phyloP scores from a whole-genome alignment of 1,140 invertebrate species.

The Pseudomyrmex cubaensis region DNA sequence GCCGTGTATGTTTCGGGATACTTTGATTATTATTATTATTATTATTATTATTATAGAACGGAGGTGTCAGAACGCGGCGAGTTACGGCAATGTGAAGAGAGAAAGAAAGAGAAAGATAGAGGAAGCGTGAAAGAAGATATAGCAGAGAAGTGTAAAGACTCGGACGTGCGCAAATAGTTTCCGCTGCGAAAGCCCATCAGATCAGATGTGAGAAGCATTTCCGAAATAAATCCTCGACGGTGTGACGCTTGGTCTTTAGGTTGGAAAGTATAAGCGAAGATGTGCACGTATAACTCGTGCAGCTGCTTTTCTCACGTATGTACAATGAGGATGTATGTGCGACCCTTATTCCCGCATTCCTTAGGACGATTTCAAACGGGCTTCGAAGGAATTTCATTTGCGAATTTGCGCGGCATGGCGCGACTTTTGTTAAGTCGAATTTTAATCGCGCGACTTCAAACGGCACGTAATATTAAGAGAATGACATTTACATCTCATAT shows the following conservation, averaged over 20 bases:
- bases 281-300: neutral
- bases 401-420: neutral
- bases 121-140: neutral
- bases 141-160: neutral
- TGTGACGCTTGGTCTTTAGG: conserved; percentile 6
- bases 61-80: conserved; percentile 3
- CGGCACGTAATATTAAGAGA: no score
- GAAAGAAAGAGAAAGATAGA: neutral
- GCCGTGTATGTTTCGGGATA: conserved; percentile 34
- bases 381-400: neutral
- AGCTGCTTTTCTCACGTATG: neutral
- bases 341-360: neutral
- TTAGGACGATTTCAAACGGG: neutral
- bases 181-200: neutral
- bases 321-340: neutral
- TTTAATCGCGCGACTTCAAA: neutral
- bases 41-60: neutral
- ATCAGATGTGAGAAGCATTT: conserved; percentile 17
- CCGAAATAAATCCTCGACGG: conserved; percentile 3
- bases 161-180: conserved; percentile 17
- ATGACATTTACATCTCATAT: no score
- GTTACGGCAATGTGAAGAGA: no score
- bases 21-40: conserved; percentile 51
- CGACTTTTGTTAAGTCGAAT: conserved; percentile 6
- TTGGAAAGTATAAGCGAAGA: neutral